Conservation (phyloP, 2,888 invertebrate species). For the Ophonus ardosiacus region DNA sequence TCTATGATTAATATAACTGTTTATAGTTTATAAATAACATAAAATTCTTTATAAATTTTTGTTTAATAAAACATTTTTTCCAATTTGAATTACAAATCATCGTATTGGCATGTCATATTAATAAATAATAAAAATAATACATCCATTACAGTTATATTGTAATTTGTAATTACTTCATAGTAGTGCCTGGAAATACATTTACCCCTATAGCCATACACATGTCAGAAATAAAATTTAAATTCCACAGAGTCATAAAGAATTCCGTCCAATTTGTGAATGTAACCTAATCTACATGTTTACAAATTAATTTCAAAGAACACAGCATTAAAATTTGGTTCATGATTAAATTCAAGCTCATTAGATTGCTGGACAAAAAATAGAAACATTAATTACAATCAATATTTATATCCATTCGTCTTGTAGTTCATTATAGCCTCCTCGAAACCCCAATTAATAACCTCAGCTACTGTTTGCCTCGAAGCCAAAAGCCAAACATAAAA, state of each 20-base stretch:
- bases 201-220: not conserved
- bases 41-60: too few species aligned
- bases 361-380: not conserved
- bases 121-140: too few species aligned
- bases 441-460: constrained; percentile 35
- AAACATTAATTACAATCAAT: constrained; percentile 47
- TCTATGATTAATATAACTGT: too few species aligned
- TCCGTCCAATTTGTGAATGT: constrained; percentile 24
- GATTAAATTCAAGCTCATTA: constrained; percentile 50
- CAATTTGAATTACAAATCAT: too few species aligned
- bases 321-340: constrained; percentile 42
- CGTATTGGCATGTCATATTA: too few species aligned
- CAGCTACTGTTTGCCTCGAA: constrained; percentile 25
- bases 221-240: not conserved
- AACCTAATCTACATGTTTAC: constrained; percentile 48
- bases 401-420: constrained; percentile 36
- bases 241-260: not conserved
- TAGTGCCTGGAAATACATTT: not conserved
- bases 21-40: too few species aligned
- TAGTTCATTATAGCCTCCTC: constrained; percentile 22
- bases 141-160: not conserved
- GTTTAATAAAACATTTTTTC: too few species aligned
- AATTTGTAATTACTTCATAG: not conserved
- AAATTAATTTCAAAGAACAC: constrained; percentile 47
- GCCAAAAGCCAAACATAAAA: constrained; percentile 30